A percentile compares a stretch with the other conserved stretches of the same genome.
phyloP scores from a whole-genome alignment of 2,113 vertebrate species.

The Aphyosemion australe region DNA sequence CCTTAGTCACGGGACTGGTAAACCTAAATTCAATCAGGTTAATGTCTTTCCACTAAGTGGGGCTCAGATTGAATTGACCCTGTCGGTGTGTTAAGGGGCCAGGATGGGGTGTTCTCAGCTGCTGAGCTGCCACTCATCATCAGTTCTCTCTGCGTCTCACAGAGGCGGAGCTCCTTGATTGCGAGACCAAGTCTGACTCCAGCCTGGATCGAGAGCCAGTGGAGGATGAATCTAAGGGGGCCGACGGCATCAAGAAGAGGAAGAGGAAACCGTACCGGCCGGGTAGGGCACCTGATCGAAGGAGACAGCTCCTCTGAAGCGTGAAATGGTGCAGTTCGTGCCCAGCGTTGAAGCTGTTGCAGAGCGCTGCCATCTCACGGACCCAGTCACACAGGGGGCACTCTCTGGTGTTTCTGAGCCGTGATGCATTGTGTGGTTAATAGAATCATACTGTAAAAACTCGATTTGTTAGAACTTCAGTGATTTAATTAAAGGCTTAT shows the following conservation, averaged over 20 bases:
- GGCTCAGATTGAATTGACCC: constrained; percentile 49
- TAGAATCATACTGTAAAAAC: background rate
- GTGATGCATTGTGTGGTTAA: constrained; percentile 22
- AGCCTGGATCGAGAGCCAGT: constrained; percentile 92
- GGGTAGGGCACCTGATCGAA: constrained; percentile 83
- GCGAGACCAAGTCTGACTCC: constrained; percentile 96
- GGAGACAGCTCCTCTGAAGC: constrained; percentile 77
- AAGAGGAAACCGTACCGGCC: constrained; percentile 99
- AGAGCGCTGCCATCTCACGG: constrained; percentile 63
- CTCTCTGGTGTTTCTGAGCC: constrained; percentile 36
- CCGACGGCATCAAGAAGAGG: constrained; percentile 91
- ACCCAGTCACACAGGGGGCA: constrained; percentile 38
- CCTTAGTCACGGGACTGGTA: constrained; percentile 25
- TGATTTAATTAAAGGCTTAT: background rate
- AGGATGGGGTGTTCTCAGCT: constrained; percentile 34
- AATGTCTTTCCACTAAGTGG: constrained; percentile 32
- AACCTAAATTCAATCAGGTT: constrained; percentile 51
- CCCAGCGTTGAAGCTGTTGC: constrained; percentile 46
- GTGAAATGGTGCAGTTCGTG: constrained; percentile 75
- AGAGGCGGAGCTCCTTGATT: constrained; percentile 94
- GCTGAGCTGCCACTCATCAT: constrained; percentile 63
- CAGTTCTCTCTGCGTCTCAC: constrained; percentile 55
- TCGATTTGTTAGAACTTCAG: background rate
- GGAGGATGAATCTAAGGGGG: constrained; percentile 91
- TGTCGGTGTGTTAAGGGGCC: constrained; percentile 36